Conservation (phyloP, 2,797 vertebrate species). For the Gymnothorax reevesii region DNA sequence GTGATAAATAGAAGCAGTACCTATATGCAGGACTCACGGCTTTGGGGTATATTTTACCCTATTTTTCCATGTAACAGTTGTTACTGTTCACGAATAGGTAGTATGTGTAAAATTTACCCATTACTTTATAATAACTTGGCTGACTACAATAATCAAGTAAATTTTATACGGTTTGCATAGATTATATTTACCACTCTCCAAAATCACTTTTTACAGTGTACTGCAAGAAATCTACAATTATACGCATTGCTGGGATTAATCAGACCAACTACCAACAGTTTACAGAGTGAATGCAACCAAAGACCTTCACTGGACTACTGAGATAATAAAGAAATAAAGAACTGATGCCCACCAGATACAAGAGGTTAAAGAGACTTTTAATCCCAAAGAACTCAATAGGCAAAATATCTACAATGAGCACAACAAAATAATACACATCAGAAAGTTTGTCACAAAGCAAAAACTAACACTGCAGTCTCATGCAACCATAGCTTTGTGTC, state of each 20-base stretch:
- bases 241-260: background rate
- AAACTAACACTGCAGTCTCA: slow-evolving; percentile 39
- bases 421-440: background rate
- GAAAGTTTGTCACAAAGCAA: background rate
- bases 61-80: no score
- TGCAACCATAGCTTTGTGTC: slow-evolving; percentile 3
- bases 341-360: background rate
- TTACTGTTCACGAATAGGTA: no score
- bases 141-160: no score
- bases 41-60: no score
- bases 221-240: background rate
- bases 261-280: background rate
- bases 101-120: no score
- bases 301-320: background rate
- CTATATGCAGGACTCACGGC: no score
- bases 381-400: background rate
- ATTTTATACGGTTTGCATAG: no score
- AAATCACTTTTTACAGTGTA: no score
- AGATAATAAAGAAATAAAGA: background rate
- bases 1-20: background rate
- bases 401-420: background rate
- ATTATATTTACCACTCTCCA: no score
- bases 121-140: no score
- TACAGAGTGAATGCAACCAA: background rate
- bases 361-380: background rate